Conservation (phyloP, 2,888 invertebrate genomes). For the Drosophila mercatorum region DNA sequence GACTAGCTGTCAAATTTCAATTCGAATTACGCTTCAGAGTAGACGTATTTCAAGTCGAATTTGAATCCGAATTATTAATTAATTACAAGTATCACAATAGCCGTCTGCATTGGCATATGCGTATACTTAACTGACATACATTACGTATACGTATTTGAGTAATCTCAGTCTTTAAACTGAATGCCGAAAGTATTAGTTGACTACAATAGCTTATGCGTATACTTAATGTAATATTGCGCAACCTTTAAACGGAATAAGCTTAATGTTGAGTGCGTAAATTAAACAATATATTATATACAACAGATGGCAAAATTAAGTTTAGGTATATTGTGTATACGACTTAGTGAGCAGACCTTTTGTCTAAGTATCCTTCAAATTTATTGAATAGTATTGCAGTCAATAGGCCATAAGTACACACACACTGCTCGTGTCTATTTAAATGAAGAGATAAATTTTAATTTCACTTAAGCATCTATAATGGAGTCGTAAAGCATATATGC, state of each 20-base stretch:
- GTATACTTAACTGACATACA: not conserved
- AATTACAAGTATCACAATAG: not conserved
- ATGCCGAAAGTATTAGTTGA: too few species aligned
- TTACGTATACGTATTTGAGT: not conserved
- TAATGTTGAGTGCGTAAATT: too few species aligned
- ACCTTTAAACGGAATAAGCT: too few species aligned
- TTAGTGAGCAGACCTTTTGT: not conserved
- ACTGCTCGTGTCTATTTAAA: conserved; percentile 3
- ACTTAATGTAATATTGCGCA: not conserved
- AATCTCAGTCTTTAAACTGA: too few species aligned
- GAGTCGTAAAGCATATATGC: conserved; percentile 26
- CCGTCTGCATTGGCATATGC: not conserved
- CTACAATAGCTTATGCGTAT: not conserved
- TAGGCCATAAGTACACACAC: not conserved
- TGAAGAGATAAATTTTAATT: conserved; percentile 15
- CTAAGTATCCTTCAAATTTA: not conserved
- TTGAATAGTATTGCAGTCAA: not conserved
- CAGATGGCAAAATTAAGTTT: too few species aligned
- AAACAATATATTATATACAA: too few species aligned
- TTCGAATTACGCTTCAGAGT: not conserved
- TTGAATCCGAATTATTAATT: not conserved
- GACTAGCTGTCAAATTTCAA: not conserved
- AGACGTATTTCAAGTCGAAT: not conserved
- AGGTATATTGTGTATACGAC: too few species aligned
- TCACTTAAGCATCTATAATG: conserved; percentile 10